Conservation (phyloP, 2,113 vertebrate species). For the Excalfactoria chinensis region DNA sequence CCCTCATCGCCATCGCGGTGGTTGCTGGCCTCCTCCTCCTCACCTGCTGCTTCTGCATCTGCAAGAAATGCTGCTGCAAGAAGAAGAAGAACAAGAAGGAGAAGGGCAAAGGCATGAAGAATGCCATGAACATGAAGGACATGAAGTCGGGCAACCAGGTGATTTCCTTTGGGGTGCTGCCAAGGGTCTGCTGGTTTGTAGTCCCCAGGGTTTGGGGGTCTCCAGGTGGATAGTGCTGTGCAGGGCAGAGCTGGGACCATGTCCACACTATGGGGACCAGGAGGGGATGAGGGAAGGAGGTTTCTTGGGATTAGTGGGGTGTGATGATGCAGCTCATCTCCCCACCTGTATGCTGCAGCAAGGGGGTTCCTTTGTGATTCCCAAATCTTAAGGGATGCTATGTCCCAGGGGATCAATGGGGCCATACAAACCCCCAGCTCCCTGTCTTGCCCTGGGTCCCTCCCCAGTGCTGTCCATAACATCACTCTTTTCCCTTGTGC, state of each 20-base stretch:
- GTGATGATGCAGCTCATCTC: background rate
- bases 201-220: background rate
- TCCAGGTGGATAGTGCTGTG: background rate
- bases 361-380: background rate
- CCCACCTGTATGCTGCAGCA: no score
- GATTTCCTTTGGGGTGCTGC: background rate
- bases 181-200: background rate
- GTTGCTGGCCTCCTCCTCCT: conserved; percentile 92
- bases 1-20: conserved; percentile 92
- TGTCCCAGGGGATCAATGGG: rapidly evolving
- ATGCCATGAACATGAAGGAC: conserved; percentile 93
- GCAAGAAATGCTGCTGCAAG: conserved; percentile 99
- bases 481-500: background rate
- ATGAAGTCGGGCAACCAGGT: conserved; percentile 88
- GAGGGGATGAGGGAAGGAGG: background rate
- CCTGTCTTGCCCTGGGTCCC: rapidly evolving
- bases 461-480: background rate
- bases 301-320: background rate
- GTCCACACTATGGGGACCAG: background rate
- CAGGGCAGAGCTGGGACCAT: background rate
- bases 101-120: conserved; percentile 96
- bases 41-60: conserved; percentile 97
- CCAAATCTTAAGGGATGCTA: rapidly evolving
- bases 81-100: conserved; percentile 99
- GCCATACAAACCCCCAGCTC: background rate